Evolutionary conservation across 2,797 vertebrate species (phyloP).

Genomic region (Smutsia gigantea): DNA sequence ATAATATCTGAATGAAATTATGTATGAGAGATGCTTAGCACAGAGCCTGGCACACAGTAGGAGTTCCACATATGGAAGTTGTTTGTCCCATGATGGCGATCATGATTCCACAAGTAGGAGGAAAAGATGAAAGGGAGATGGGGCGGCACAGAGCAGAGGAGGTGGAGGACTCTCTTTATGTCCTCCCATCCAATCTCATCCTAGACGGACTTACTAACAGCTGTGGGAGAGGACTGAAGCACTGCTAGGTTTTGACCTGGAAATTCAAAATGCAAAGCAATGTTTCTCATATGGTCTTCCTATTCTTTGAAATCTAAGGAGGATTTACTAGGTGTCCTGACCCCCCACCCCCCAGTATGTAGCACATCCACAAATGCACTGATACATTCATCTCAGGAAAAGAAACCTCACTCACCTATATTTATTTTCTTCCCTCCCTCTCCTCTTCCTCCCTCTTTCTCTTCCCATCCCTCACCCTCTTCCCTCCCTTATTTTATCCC

Average conservation of each 20-base stretch:
- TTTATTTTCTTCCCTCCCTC: neutral
- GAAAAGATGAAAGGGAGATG: neutral
- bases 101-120: too few species aligned
- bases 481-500: fast-evolving
- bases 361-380: neutral
- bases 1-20: neutral
- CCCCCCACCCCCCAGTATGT: fast-evolving
- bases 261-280: neutral
- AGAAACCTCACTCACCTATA: neutral
- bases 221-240: neutral
- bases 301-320: neutral
- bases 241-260: neutral
- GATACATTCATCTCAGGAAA: neutral
- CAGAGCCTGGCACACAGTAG: neutral
- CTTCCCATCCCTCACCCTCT: too few species aligned
- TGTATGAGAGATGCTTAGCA: neutral
- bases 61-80: neutral
- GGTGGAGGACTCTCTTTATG: neutral
- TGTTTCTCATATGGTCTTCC: neutral
- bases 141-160: too few species aligned
- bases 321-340: neutral
- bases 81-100: neutral
- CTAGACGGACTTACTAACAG: neutral
- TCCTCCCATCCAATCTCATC: neutral
- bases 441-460: fast-evolving